phyloP scores from a whole-genome alignment of 2,113 vertebrate genomes.

The Petroica traversi region DNA sequence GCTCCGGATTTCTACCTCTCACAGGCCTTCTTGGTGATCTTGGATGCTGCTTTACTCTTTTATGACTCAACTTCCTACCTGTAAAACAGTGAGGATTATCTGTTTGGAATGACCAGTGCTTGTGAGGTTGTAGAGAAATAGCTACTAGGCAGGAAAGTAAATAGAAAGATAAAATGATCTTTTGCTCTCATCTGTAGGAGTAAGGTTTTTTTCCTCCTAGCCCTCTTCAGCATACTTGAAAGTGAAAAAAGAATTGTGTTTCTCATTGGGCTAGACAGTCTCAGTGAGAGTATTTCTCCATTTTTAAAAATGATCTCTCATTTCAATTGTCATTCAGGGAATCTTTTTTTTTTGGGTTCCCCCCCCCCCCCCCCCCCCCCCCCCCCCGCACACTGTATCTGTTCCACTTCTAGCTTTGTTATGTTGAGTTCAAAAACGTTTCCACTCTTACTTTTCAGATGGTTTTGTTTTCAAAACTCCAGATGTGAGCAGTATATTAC shows the following conservation, averaged over 20 bases:
- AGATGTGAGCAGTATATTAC: background rate
- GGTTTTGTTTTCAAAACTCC: background rate
- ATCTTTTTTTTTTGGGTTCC: background rate
- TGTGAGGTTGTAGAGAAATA: background rate
- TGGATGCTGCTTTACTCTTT: background rate
- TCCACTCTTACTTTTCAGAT: background rate
- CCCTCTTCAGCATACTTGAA: conserved; percentile 12
- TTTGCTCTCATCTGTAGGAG: background rate
- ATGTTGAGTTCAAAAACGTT: background rate
- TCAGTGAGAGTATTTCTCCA: background rate
- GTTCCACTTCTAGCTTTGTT: background rate
- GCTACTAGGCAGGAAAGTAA: background rate
- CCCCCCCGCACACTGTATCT: too few species aligned
- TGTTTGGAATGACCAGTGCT: background rate
- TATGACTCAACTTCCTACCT: background rate
- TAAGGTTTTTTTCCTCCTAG: background rate
- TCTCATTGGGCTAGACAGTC: background rate
- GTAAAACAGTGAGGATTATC: background rate
- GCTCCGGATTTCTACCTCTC: background rate
- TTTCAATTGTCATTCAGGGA: background rate
- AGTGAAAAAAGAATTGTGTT: conserved; percentile 1
- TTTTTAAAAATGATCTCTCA: background rate
- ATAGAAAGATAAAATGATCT: background rate
- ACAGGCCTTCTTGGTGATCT: background rate
- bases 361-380: too few species aligned